These are phyloP conservation scores for Lithosia quadra DNA, from an alignment of 2,888 invertebrate species.

Conservation along the genomic window DNA sequence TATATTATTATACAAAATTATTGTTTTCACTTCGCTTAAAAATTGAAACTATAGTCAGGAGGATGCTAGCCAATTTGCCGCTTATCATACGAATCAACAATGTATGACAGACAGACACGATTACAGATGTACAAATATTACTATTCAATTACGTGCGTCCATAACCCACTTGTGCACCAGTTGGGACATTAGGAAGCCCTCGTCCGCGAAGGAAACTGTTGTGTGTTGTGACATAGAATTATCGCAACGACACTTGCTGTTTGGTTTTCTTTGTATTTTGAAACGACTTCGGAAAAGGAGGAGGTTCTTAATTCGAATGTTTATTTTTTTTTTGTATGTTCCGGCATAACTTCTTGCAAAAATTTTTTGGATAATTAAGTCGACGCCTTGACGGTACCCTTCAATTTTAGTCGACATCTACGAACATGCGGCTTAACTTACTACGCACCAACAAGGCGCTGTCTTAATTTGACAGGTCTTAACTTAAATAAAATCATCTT, in stretches of 20 bases:
- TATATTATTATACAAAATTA: background rate
- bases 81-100: conserved; percentile 15
- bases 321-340: too few species aligned
- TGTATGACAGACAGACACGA: conserved; percentile 16
- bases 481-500: too few species aligned
- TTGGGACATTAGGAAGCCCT: conserved; percentile 69
- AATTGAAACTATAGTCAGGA: background rate
- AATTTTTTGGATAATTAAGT: too few species aligned
- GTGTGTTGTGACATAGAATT: conserved; percentile 42
- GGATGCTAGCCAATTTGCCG: conserved; percentile 10
- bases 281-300: too few species aligned
- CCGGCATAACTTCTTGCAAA: too few species aligned
- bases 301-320: too few species aligned
- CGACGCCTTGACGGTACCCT: too few species aligned
- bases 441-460: too few species aligned
- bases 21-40: background rate
- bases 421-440: too few species aligned
- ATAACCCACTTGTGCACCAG: conserved; percentile 70
- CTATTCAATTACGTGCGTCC: conserved; percentile 59
- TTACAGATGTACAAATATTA: conserved; percentile 23
- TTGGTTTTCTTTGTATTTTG: background rate
- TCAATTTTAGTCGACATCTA: too few species aligned
- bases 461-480: too few species aligned
- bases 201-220: conserved; percentile 44
- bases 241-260: conserved; percentile 32